Base-by-base conservation (phyloP, 92 coral and sea anemone species). In the Heteractis magnifica region DNA sequence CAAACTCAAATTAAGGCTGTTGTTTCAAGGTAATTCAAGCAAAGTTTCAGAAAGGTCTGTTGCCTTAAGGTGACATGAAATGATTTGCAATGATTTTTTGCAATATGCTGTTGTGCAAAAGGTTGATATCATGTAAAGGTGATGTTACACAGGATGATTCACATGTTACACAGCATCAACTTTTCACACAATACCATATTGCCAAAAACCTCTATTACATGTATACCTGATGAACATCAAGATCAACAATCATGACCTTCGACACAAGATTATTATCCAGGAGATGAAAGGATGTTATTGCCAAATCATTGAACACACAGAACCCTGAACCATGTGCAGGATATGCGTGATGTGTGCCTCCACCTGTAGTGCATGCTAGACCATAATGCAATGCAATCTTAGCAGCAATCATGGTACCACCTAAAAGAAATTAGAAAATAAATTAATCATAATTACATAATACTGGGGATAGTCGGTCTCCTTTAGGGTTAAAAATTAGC, bases 171-270 rank as follows among this genome's bases (percentile, higher is more conserved):
- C 3, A 34, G 44, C 44, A 34, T 34, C 44, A 34, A 34, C 44
- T 34, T 34, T 34, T 34, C 44, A 34, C 44, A 34, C 44, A 34
- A 34, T 34, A 34, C 44, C 44, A 34, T 34, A 34, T 34, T 34
- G 3, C 44, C 44, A 34, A 34, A 34, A 34, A 26, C 0, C 2
- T 34, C 44, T 2, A 34, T 34, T 34, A 34, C 44, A 34, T 34
- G 44, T 23, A n/a, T 89, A 90, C 93, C 93, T 90, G 93, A 51
- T 90, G 93, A 56, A 90, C 93, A 85, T 90, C 93, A 20, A 90
- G 83, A 80, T 90, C 93, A 26, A 90, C 93, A 65, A 90, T 87
- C 71, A 90, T 86, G 26, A 90, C 79, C 81, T 84, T 87, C 4
- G 81, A 51, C 20, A 85, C 91, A 48, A 73, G 11, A 78, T 78